Base-by-base conservation (phyloP, 37 sponge, comb jelly and placozoan species). In the Dysidea cf. avara region DNA sequence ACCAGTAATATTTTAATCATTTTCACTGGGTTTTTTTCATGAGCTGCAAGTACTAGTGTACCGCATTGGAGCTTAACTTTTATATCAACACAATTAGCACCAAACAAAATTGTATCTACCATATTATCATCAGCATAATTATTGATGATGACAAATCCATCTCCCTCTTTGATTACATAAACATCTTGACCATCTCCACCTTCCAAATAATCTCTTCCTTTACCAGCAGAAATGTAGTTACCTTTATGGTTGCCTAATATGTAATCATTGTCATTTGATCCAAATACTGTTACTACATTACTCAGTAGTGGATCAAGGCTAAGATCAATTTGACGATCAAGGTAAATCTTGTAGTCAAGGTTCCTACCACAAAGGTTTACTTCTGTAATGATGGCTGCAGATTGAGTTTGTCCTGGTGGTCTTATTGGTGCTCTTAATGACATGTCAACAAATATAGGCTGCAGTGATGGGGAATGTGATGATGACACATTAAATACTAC, bases 201-300 rank as follows among this genome's bases (percentile, higher is more conserved):
- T n/a, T n/a, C n/a, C n/a, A n/a, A n/a, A 24, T 47, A 22, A 53
- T 76, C 77, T 29, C 52, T 30, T 31, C 77, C 77, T 53, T 18
- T 24, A 64, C 77, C 77, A 32, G 47, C 58, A 35, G 55, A 46
- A 11, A 76, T 58, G 39, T 65, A 65, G 54, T 76, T 64, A 12
- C 50, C 31, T 4, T 26, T 64, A 16, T 30, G 3, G 25, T 64
- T 63, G 2, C 77, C 77, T 31, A 64, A n/a, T 14, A 76, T 76
- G 35, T 9, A 3, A 64, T 76, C 77, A 25, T 46, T 4, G 4
- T 53, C 17, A 49, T 21, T 13, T 20, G 77, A 65, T 25, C 77
- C 77, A 26, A 76, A 38, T 47, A 76, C 66, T 7, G 34, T 20
- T 35, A 11, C 7, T 25, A 35, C 57, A 39, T 54, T n/a, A n/a